Evolutionary conservation across 2,797 vertebrate genomes (phyloP), one percentile per base, ranked within the genome.

Genomic region (Squalus acanthias): DNA sequence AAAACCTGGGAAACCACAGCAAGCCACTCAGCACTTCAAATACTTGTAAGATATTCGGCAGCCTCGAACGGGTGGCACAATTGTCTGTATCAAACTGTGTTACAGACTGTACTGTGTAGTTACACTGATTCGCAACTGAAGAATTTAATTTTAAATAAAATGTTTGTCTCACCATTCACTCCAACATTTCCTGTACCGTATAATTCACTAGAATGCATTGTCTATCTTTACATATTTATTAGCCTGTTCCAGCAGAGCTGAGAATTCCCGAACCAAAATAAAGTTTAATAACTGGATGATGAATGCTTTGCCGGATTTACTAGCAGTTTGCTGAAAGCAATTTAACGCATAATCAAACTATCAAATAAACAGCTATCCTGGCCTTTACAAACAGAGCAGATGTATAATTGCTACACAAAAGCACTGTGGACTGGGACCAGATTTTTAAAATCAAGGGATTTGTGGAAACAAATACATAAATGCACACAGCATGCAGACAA

Each of bases 181-280:
- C 89, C 57, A 63, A 29, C 33, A 15, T 60, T 60, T 60, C 4
- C 12, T n/a, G 29, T 92, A 65, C 65, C 13, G 10, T 92, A 63
- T 65, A 92, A 92, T 65, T 92, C 60, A 92, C 26, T 20, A 60
- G 89, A 65, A 65, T 63, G 29, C 60, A 92, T 92, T 92, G 65
- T 65, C 33, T 65, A 65, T 92, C 60, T 92, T 92, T 92, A n/a
- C 60, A 92, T 92, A 92, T 92, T 63, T 92, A 92, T 92, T 65
- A 65, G 89, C 33, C 53, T n/a, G 13, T 65, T 9, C 29, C 29
- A n/a, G 57, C 26, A 29, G 5, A 63, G 88, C 57, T 63, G 89
- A 29, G 63, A 92, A 65, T 92, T 92, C 63, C 89, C 5, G 29
- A 92, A n/a, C 89, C 29, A n/a, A 92, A 65, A 33, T 92, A 65